Evolutionary conservation across 2,113 vertebrate species (phyloP).

Genomic region (Phodopus roborovskii): DNA sequence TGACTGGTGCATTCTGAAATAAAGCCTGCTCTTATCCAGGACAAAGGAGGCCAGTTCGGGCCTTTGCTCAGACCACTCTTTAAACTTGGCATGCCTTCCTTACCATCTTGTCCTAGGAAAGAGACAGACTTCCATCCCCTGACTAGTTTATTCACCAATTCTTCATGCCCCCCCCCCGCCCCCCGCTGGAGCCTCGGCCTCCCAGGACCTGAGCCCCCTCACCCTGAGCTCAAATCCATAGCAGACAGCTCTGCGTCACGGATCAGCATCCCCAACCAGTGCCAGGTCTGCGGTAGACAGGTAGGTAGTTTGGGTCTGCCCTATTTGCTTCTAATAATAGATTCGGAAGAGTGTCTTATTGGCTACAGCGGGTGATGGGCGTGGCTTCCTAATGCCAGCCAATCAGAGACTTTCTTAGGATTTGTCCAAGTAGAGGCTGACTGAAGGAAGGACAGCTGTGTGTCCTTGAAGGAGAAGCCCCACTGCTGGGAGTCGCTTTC

Average conservation of each 20-base stretch:
- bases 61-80: neutral
- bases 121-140: neutral
- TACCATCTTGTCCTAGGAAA: neutral
- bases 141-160: neutral
- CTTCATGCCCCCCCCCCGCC: accelerated
- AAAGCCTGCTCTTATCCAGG: neutral
- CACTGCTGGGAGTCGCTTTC: neutral
- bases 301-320: constrained; percentile 1
- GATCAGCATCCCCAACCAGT: neutral
- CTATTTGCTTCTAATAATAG: constrained; percentile 18
- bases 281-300: neutral
- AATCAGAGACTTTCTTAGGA: constrained; percentile 29
- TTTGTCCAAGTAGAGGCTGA: constrained; percentile 14
- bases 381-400: constrained; percentile 28
- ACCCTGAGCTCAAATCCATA: neutral
- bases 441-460: constrained; percentile 1
- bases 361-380: neutral
- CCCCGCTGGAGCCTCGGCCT: neutral
- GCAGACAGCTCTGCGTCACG: neutral
- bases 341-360: neutral
- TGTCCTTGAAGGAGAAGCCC: constrained; percentile 40
- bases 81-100: neutral
- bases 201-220: neutral
- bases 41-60: neutral
- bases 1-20: neutral